A percentile compares a stretch with the other conserved stretches of the same genome.
These are phyloP conservation scores for Ceyx margarethae DNA, from an alignment of 2,113 vertebrate species.

Conservation along the genomic window DNA sequence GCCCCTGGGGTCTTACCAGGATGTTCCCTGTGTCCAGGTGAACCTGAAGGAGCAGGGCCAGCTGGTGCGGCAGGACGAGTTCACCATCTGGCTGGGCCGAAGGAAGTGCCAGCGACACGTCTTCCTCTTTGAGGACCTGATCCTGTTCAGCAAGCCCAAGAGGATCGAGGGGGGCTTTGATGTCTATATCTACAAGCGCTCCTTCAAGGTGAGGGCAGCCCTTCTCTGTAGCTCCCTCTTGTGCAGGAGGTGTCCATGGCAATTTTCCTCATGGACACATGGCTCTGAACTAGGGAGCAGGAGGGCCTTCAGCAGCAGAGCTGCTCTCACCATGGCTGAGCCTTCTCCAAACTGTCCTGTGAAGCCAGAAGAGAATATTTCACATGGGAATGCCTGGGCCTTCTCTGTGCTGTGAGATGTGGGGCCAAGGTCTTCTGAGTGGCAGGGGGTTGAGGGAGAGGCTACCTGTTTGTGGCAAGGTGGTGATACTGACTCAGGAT, in stretches of 20 bases:
- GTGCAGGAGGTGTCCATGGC: not conserved
- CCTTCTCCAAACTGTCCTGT: not conserved
- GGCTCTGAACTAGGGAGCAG: not conserved
- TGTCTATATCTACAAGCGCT: constrained; percentile 84
- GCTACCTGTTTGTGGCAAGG: rapidly evolving
- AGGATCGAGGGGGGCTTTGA: constrained; percentile 78
- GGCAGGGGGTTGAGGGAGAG: rapidly evolving
- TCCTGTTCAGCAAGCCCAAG: constrained; percentile 89
- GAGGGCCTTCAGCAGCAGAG: not conserved
- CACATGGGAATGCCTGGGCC: not conserved
- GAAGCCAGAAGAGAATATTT: not conserved
- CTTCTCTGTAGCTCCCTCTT: not conserved
- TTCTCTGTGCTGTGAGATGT: not conserved
- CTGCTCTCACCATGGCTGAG: not conserved
- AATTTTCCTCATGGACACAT: not conserved
- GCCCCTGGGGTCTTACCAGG: not conserved
- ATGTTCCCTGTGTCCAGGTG: constrained; percentile 70
- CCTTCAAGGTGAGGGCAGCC: constrained; percentile 80
- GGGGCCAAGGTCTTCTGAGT: not conserved
- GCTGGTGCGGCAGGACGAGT: constrained; percentile 85
- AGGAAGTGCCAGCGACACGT: constrained; percentile 82
- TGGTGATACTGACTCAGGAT: not conserved
- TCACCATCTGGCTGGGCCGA: constrained; percentile 80
- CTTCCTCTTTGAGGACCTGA: constrained; percentile 87
- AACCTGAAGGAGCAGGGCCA: constrained; percentile 90